These are phyloP conservation scores for Aleiodes sp. DNA, from an alignment of 1,140 invertebrate genomes.

Conservation along the genomic window DNA sequence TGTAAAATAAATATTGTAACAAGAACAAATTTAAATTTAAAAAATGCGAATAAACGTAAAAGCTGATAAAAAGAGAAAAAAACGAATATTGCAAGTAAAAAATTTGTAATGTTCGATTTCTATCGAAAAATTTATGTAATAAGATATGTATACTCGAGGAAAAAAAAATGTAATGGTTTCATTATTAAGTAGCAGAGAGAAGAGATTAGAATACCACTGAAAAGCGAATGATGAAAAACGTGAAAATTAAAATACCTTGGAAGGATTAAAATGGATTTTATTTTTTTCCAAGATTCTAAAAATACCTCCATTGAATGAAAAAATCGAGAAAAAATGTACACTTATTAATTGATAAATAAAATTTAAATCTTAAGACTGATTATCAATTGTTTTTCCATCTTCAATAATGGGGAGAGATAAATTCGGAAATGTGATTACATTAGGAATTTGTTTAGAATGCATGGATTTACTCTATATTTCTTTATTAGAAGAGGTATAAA, in stretches of 20 bases:
- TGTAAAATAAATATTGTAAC: neutral
- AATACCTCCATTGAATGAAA: constrained; percentile 54
- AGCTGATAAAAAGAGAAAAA: neutral
- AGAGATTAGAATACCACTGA: neutral
- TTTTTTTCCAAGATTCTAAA: constrained; percentile 51
- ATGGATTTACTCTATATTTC: no score
- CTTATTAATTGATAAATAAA: constrained; percentile 61
- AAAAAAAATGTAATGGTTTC: constrained; percentile 27
- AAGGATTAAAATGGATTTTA: neutral
- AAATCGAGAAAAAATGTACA: constrained; percentile 51
- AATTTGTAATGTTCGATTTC: constrained; percentile 20
- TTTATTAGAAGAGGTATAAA: no score
- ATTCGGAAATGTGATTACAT: no score
- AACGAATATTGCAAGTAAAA: neutral
- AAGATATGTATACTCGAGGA: constrained; percentile 25
- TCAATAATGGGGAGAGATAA: no score
- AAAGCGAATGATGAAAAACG: constrained; percentile 4
- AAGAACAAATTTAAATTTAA: neutral
- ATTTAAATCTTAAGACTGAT: constrained; percentile 63
- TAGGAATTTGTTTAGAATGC: no score
- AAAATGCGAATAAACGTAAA: constrained; percentile 12
- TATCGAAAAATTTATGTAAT: constrained; percentile 26
- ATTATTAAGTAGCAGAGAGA: constrained; percentile 19
- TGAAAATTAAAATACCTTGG: constrained; percentile 24
- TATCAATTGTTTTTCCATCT: neutral